Base-by-base conservation (phyloP, 2,888 invertebrate genomes). In the Drosophila yooni region DNA sequence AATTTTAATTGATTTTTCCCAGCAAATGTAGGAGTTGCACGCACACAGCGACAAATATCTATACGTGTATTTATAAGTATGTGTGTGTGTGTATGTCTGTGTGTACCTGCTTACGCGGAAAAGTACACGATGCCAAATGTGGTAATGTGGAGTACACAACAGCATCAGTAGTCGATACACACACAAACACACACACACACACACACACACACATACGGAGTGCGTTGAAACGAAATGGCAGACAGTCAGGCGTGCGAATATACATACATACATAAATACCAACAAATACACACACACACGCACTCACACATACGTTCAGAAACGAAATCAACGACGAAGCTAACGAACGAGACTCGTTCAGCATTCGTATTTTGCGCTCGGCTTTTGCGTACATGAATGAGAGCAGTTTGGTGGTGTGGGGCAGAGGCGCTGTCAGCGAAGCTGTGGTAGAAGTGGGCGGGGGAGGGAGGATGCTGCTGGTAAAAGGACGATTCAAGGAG, bases 1-100 rank as follows among this genome's bases (percentile, higher is more conserved):
- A 88, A 88, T 89, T 83, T 89, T 83, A 87, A 90, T 90, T 89
- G 88, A 89, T 90, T 89, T 89, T 89, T 88, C 84, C 74, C 74
- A 82, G 73, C 65, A 68, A 81, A 71, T 74, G 76, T 76, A 69
- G 63, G 76, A 70, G 87, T 69, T 63, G 25, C 56, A 67, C 27
- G 59, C 58, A 63, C 29, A 63, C 46, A 64, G 31, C 31, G 25
- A 21, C 4, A 50, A 3, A 62, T n/a, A 25, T 33, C 40, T 40
- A 56, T 71, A 68, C 15, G 43, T 38, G 57, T 33, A 18, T 25
- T 57, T 18, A 61, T 43, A 25, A 43, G 52, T 46, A 13, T 63
- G 18, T 54, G 31, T 31, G 46, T 64, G 31, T 57, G 27, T 56
- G 50, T 60, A 36, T 60, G 18, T 70, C 33, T 74, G 52, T 58